phyloP scores from a whole-genome alignment of 2,113 vertebrate species.

The Fulmarus glacialis region DNA sequence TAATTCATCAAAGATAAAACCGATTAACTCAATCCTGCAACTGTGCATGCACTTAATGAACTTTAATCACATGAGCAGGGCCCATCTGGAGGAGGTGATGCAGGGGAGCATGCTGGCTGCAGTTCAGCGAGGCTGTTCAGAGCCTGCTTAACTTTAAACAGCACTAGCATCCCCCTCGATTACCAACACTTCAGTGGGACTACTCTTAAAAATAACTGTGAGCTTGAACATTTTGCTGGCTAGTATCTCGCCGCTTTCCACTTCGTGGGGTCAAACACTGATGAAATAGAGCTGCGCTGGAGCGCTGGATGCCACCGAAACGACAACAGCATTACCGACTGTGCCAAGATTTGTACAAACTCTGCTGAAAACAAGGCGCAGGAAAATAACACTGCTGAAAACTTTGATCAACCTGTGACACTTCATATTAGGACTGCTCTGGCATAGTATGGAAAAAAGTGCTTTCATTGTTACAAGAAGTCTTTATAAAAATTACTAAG shows the following conservation, averaged over 20 bases:
- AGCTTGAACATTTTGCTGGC: not conserved
- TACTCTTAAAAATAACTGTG: not conserved
- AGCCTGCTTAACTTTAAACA: not conserved
- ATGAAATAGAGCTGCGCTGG: not conserved
- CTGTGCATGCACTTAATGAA: not conserved
- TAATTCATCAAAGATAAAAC: not conserved
- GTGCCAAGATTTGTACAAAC: not conserved
- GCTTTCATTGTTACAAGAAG: not conserved
- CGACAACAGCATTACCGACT: not conserved
- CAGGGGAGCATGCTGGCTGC: not conserved
- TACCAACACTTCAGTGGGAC: not conserved
- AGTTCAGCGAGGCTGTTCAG: not conserved
- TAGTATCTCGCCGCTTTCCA: not conserved
- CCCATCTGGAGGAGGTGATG: not conserved
- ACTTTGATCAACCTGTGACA: not conserved
- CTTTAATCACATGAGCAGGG: not conserved
- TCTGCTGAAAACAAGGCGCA: not conserved
- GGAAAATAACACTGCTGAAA: not conserved
- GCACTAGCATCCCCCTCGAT: not conserved
- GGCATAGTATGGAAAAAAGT: not conserved
- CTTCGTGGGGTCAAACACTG: not conserved
- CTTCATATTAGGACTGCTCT: not conserved
- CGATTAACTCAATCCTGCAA: not conserved
- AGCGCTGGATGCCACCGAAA: not conserved
- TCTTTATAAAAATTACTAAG: not conserved